Evolutionary conservation across 2,797 vertebrate species (phyloP), one percentile per base, ranked within the genome.

Genomic region (Denticeps clupeoides): DNA sequence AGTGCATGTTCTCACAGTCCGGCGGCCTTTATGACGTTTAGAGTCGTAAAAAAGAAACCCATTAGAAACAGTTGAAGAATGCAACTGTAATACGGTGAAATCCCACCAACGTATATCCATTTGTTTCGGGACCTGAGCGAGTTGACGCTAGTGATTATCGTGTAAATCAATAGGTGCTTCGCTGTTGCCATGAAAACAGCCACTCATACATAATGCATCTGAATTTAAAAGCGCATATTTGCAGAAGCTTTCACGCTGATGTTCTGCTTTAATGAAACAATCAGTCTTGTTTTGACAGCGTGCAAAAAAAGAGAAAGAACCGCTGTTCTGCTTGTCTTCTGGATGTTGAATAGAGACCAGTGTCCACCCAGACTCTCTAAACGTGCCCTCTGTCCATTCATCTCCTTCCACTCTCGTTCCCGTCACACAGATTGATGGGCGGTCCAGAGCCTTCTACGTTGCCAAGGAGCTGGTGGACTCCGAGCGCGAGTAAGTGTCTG

Each of bases 391-490:
- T 57, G 56, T 64, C 69, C 67, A 74, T 79, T 71, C 61, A 64
- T 72, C 73, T 73, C 53, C 31, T 50, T 10, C 61, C 63, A 4
- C 59, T 69, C 57, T 60, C 33, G 48, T 59, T 59, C 33, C 53
- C 70, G 61, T 72, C 68, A 45, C 41, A 1, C 79, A 98, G 94
- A 87, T 83, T 74, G 90, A 95, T 75, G 91, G 89, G 41, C 82
- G 84, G 56, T 89, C 89, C 57, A 82, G 91, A 79, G 88, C 90
- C 10, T 85, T 87, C 60, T 81, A 87, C 53, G 77, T 97, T 9
- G 93, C 85, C 55, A 88, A 92, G 72, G 89, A 91, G 53, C 79
- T 98, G 26, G 67, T 89, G 44, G 84, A 91, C 65, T 90, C 93
- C 0, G 94, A 98, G 76, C 89, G 85, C 83, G 63, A 55, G 94